Evolutionary conservation across 2,888 invertebrate species (phyloP), one percentile per base, ranked within the genome.

Genomic region (Philonicus albiceps): DNA sequence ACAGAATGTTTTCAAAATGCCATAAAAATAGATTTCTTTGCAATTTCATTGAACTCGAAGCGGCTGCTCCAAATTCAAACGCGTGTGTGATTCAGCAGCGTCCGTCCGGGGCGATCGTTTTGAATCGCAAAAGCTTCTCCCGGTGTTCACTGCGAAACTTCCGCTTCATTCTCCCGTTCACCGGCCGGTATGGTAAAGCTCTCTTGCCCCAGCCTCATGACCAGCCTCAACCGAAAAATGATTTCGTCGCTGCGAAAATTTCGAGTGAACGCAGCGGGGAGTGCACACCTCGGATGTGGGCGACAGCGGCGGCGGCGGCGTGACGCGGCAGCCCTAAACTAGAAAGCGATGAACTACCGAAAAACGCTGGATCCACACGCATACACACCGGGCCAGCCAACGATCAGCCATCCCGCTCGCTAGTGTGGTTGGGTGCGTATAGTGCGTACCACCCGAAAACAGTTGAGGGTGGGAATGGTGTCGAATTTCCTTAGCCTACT

Each of bases 201-300:
- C n/a, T n/a, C 64, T 0, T 3, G 64, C 22, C 8, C 19, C 2
- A 22, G 4, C 64, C 80, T 34, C 80, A 64, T 83, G 81, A 83
- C 81, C 81, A 83, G 81, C 81, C 81, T 83, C 81, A 83, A 83
- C 81, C 6, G 34, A 83, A 64, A 83, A 83, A 11, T 13, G 8
- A 19, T 19, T 55, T 83, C 55, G 37, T 16, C 30, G 64, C 31
- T 16, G 34, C n/a, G 55, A 30, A 64, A 64, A 64, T 27, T 27
- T 64, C 11, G 49, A 80, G 80, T 49, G 27, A 53, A 64, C 55
- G 34, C 37, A 7, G 19, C 31, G 27, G 55, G 22, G 22, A 64
- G 11, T 49, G 64, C 64, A 27, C 19, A 27, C 64, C n/a, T n/a
- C n/a, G n/a, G n/a, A n/a, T n/a, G 22, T 64, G 27, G 27, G 64